Evolutionary conservation across 2,888 invertebrate species (phyloP).

Genomic region (Pristionchus fissidentatus): DNA sequence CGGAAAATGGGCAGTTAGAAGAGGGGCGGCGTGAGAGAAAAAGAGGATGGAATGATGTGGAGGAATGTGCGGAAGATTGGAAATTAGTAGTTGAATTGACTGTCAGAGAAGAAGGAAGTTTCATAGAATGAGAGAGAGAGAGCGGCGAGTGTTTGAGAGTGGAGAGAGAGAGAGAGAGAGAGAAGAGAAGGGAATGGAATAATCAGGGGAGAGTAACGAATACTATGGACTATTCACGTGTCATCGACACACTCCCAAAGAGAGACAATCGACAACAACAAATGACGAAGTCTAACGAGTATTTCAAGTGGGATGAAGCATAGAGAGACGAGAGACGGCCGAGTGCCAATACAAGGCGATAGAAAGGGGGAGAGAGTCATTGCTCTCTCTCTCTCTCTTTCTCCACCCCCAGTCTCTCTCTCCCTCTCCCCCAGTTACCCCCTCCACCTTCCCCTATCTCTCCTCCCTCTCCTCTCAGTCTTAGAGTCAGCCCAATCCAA

Average conservation of each 20-base stretch:
- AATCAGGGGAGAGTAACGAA: slow-evolving; percentile 25
- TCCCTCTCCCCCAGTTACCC: not conserved
- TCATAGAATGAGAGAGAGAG: not conserved
- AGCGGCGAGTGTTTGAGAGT: slow-evolving; percentile 25
- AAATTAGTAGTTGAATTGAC: slow-evolving; percentile 26
- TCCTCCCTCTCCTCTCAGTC: not conserved
- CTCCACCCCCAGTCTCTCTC: slow-evolving; percentile 14
- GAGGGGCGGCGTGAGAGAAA: not conserved
- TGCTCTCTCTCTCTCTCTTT: not conserved
- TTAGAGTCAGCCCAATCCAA: slow-evolving; percentile 12
- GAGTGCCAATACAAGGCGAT: slow-evolving; percentile 42
- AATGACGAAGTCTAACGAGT: slow-evolving; percentile 33
- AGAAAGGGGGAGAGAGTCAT: slow-evolving; percentile 33
- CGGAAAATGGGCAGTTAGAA: not conserved
- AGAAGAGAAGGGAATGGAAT: slow-evolving; percentile 11
- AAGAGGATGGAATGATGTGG: not conserved
- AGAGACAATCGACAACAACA: slow-evolving; percentile 16
- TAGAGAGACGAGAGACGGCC: not conserved
- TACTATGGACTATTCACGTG: slow-evolving; percentile 36
- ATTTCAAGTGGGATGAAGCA: slow-evolving; percentile 13
- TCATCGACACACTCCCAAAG: not conserved
- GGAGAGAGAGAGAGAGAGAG: not conserved
- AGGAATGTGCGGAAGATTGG: not conserved
- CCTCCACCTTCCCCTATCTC: not conserved
- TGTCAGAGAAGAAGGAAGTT: slow-evolving; percentile 26